phyloP scores from a whole-genome alignment of 92 coral and sea anemone genomes.

The Phenganax stokvisi region DNA sequence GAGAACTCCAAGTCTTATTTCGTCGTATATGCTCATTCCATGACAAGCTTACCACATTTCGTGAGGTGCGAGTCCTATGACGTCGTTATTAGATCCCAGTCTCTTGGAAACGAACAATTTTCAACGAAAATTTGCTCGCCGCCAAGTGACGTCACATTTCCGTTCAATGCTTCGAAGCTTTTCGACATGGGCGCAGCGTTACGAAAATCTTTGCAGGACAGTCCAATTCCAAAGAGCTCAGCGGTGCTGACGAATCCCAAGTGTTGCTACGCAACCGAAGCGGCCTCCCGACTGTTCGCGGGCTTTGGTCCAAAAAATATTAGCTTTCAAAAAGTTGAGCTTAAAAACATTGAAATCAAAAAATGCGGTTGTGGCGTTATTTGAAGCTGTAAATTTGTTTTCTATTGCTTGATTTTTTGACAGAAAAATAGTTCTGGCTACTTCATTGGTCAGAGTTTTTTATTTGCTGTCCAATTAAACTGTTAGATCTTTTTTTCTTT shows the following conservation, averaged over 20 bases:
- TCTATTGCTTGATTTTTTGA: too few species aligned
- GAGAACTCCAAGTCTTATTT: background rate
- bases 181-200: constrained; percentile 16
- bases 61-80: constrained; percentile 1
- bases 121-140: constrained; percentile 16
- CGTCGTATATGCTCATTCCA: background rate
- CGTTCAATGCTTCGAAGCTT: background rate
- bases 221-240: constrained; percentile 4
- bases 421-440: too few species aligned
- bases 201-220: constrained; percentile 6
- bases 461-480: too few species aligned
- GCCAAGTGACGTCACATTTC: constrained; percentile 4
- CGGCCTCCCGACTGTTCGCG: background rate
- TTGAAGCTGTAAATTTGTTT: background rate
- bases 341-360: background rate
- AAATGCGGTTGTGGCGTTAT: background rate
- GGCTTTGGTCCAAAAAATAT: background rate
- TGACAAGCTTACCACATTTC: background rate
- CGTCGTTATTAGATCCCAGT: background rate
- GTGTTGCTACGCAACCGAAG: constrained; percentile 14
- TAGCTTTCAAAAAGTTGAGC: background rate
- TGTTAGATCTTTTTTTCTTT: too few species aligned
- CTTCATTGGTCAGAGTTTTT: too few species aligned
- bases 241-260: constrained; percentile 16
- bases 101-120: background rate